Evolutionary conservation across 2,888 invertebrate genomes (phyloP).

Genomic region (Oscheius sp.): DNA sequence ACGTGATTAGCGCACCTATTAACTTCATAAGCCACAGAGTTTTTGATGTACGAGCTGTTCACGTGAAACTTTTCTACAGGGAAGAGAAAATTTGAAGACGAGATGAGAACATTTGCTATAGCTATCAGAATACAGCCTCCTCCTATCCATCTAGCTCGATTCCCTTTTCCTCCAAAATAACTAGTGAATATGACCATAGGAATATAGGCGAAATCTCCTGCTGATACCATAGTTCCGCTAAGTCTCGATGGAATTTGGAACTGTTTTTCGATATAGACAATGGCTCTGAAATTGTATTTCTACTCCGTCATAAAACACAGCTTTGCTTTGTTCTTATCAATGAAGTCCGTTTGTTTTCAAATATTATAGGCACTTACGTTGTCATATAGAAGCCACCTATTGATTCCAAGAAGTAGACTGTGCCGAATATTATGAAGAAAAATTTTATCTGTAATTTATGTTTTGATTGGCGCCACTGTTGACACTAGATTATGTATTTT

Average conservation of each 20-base stretch:
- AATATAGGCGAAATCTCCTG: conserved; percentile 70
- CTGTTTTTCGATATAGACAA: conserved; percentile 69
- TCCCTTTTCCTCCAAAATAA: conserved; percentile 69
- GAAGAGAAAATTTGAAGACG: conserved; percentile 67
- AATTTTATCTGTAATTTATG: conserved; percentile 42
- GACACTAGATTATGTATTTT: too few relatives aligned
- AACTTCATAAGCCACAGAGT: conserved; percentile 41
- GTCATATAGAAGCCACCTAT: conserved; percentile 70
- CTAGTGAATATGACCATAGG: conserved; percentile 68
- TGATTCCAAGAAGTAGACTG: conserved; percentile 69
- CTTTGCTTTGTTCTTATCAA: not conserved
- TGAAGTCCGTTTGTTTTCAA: not conserved
- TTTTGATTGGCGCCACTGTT: too few relatives aligned
- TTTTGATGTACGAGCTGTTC: conserved; percentile 40
- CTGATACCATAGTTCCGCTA: conserved; percentile 68
- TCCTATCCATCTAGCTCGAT: conserved; percentile 69
- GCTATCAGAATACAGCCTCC: conserved; percentile 69
- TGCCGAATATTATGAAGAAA: conserved; percentile 64
- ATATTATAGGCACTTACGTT: conserved; percentile 45
- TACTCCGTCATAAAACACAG: not conserved
- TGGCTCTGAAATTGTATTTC: conserved; percentile 54
- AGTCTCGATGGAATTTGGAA: conserved; percentile 69
- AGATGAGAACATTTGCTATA: conserved; percentile 66
- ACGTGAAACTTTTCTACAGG: conserved; percentile 56
- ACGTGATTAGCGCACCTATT: conserved; percentile 18